phyloP scores from a whole-genome alignment of 2,797 vertebrate genomes.

The Peromyscus attwateri region DNA sequence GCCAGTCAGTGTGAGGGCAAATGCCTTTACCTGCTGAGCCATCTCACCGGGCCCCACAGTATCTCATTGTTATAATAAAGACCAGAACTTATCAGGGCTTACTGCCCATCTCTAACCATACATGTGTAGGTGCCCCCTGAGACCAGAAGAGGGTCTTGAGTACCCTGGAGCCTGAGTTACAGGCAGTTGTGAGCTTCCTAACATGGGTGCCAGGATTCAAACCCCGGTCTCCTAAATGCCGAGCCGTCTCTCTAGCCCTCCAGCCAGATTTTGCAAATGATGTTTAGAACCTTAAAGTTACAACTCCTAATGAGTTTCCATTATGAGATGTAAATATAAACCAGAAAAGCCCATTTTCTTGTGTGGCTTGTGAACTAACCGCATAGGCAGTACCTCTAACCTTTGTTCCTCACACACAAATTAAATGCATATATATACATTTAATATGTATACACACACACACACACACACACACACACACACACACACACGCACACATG shows the following conservation, averaged over 20 bases:
- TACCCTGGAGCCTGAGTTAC: not conserved
- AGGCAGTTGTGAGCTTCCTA: not conserved
- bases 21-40: not conserved
- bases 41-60: no score
- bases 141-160: not conserved
- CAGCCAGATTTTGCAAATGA: not conserved
- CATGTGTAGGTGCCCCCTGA: not conserved
- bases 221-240: not conserved
- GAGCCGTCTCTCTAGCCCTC: not conserved
- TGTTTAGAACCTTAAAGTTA: not conserved
- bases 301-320: constrained; percentile 28
- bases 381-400: not conserved
- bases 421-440: not conserved
- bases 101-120: not conserved
- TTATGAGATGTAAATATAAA: constrained; percentile 13
- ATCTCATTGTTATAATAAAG: not conserved
- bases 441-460: no score
- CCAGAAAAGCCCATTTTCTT: constrained; percentile 16
- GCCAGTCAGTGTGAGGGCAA: not conserved
- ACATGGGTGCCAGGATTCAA: not conserved
- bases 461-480: no score
- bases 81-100: not conserved
- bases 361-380: not conserved
- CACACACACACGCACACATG: no score
- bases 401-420: not conserved